phyloP scores from a whole-genome alignment of 2,888 invertebrate species.

The Trisateles emortualis region DNA sequence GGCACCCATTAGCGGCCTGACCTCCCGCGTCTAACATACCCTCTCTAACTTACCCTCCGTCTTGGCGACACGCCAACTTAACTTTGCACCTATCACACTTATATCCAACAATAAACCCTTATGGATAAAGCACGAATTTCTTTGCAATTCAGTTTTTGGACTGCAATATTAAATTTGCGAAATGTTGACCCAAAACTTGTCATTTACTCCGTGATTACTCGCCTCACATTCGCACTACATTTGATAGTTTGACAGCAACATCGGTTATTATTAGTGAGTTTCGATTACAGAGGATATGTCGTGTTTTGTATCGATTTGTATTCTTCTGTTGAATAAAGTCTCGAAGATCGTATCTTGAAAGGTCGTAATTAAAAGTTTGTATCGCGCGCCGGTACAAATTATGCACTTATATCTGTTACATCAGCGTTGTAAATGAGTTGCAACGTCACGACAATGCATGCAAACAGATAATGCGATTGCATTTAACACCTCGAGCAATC shows the following conservation, averaged over 20 bases:
- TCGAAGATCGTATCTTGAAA: not conserved
- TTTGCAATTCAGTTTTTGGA: slow-evolving; percentile 30
- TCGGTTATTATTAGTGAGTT: slow-evolving; percentile 71
- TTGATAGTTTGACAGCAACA: slow-evolving; percentile 70
- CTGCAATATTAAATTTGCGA: slow-evolving; percentile 35
- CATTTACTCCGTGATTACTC: slow-evolving; percentile 81
- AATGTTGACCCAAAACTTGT: slow-evolving; percentile 78
- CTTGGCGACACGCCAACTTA: slow-evolving; percentile 65
- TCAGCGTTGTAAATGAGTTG: slow-evolving; percentile 11
- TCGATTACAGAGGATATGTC: slow-evolving; percentile 58
- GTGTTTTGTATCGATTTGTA: slow-evolving; percentile 54
- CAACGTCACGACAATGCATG: slow-evolving; percentile 15
- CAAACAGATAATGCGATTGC: slow-evolving; percentile 7
- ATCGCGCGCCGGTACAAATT: not conserved
- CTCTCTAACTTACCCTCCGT: slow-evolving; percentile 75
- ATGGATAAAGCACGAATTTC: slow-evolving; percentile 57
- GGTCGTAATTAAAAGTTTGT: slow-evolving; percentile 4
- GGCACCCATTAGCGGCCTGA: slow-evolving; percentile 80
- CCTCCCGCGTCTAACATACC: slow-evolving; percentile 73
- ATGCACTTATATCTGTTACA: slow-evolving; percentile 13
- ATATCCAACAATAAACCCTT: slow-evolving; percentile 31
- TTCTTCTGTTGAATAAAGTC: not conserved
- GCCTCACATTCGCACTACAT: slow-evolving; percentile 58
- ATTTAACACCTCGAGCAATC: slow-evolving; percentile 54
- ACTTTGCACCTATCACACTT: slow-evolving; percentile 53